Conservation (phyloP, 2,113 vertebrate species). For the Gopherus flavomarginatus region DNA sequence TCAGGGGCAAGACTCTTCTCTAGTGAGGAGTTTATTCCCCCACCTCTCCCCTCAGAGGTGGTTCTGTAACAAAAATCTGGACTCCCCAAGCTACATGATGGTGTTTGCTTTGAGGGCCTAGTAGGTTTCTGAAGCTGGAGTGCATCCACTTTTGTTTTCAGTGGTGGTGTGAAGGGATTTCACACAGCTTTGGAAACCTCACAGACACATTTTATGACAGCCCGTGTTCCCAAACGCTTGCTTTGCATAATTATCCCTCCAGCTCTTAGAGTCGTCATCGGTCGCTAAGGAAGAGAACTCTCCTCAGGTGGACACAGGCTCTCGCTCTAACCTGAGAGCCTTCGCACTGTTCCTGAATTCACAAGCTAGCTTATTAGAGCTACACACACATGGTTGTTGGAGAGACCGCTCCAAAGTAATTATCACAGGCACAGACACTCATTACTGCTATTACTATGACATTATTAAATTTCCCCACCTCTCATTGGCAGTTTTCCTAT, state of each 20-base stretch:
- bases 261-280: background rate
- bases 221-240: background rate
- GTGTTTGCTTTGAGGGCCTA: background rate
- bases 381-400: background rate
- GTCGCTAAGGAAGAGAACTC: rapidly evolving
- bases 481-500: slow-evolving; percentile 38
- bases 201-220: rapidly evolving
- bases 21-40: rapidly evolving
- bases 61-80: background rate
- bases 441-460: slow-evolving; percentile 39
- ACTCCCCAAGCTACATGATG: rapidly evolving
- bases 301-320: background rate
- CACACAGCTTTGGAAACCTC: rapidly evolving
- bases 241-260: background rate
- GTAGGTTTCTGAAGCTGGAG: rapidly evolving
- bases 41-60: rapidly evolving
- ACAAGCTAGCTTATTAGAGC: rapidly evolving
- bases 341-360: rapidly evolving
- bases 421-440: slow-evolving; percentile 60
- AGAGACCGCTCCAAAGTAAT: slow-evolving; percentile 45
- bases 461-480: slow-evolving; percentile 71
- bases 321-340: background rate
- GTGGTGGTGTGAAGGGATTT: rapidly evolving
- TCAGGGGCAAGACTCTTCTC: background rate
- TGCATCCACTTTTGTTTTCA: rapidly evolving